A percentile compares a stretch with the other conserved stretches of the same genome.
Evolutionary conservation across 2,113 vertebrate species (phyloP).

Genomic region (Vulpes ferrilata): DNA sequence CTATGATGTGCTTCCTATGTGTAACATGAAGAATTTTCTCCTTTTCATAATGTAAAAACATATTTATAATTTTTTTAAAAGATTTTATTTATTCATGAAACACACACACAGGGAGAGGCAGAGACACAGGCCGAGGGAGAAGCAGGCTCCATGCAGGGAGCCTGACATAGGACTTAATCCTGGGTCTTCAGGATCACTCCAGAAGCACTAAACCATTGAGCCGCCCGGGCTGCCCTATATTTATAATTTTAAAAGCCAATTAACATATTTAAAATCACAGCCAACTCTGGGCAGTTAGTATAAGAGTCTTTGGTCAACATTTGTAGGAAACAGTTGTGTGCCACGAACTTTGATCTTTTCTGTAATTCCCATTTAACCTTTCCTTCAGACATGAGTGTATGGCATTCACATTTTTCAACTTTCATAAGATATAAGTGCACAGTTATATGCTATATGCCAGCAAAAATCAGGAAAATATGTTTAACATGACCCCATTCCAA

Average conservation of each 20-base stretch:
- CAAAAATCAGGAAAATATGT: conserved; percentile 59
- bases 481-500: neutral
- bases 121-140: too few species aligned
- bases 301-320: neutral
- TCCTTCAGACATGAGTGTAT: neutral
- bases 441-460: neutral
- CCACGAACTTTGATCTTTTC: neutral
- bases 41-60: neutral
- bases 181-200: too few species aligned
- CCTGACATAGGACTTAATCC: too few species aligned
- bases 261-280: neutral
- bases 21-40: neutral
- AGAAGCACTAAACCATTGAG: too few species aligned
- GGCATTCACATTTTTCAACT: neutral
- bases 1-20: neutral
- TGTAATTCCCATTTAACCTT: conserved; percentile 12
- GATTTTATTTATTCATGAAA: too few species aligned
- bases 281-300: neutral
- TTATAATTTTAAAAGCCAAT: conserved; percentile 32
- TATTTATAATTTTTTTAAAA: neutral
- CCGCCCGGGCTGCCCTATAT: neutral
- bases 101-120: too few species aligned
- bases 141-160: too few species aligned
- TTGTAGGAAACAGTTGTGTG: neutral
- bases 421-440: conserved; percentile 5